Evolutionary conservation across 2,797 vertebrate species (phyloP), one percentile per base, ranked within the genome.

Genomic region (Euthynnus affinis): DNA sequence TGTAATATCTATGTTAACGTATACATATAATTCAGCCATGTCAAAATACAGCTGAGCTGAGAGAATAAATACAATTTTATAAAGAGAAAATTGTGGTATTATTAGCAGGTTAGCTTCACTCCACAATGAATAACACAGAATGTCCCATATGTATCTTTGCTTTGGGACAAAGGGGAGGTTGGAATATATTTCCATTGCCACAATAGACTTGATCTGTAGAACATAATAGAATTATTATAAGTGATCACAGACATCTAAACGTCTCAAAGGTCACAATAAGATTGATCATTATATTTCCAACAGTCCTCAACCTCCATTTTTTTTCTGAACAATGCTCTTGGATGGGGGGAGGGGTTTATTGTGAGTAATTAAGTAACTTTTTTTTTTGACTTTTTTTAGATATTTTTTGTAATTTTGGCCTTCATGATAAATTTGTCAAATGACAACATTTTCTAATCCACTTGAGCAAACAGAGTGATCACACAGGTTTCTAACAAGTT

Each of bases 331-430:
- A 74, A 71, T 70, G 34, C 61, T 29, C 29, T 15, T 9, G 12
- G 23, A 10, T 32, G 74, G 69, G 67, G 67, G 66, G 55, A 75
- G 53, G 75, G 72, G 59, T 60, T 60, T 51, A 14, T n/a, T 59
- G 62, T 71, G 65, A 42, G 48, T n/a, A n/a, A n/a, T n/a, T n/a
- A n/a, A n/a, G n/a, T n/a, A n/a, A n/a, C n/a, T n/a, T n/a, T n/a
- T n/a, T n/a, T n/a, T n/a, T n/a, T n/a, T n/a, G n/a, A n/a, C n/a
- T n/a, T n/a, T n/a, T n/a, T n/a, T n/a, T n/a, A n/a, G n/a, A n/a
- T n/a, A n/a, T n/a, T 56, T 2, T 48, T 56, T 44, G 66, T 44
- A 20, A 53, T n/a, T 69, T 58, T 18, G 9, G 12, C 65, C 14
- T 10, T 49, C 46, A 9, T 42, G 12, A 42, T 18, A 18, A 49